Evolutionary conservation across 2,888 invertebrate genomes (phyloP).

Genomic region (Lepidochitona cinerea): DNA sequence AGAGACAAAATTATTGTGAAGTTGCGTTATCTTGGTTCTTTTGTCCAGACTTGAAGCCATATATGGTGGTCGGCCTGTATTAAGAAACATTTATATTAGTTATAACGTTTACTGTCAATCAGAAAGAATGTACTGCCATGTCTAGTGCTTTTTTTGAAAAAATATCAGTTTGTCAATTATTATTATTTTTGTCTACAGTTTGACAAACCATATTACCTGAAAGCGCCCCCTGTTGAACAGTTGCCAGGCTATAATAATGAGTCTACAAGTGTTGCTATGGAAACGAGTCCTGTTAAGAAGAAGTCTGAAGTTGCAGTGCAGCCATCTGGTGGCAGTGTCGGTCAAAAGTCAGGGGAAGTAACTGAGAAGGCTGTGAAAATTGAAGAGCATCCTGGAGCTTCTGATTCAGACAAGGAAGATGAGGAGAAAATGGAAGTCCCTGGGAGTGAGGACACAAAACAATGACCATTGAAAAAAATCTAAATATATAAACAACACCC

Average conservation of each 20-base stretch:
- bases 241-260: neutral
- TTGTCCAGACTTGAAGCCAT: too few species aligned
- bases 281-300: neutral
- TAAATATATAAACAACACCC: too few species aligned
- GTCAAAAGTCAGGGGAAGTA: neutral
- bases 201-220: constrained; percentile 4
- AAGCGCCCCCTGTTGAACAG: neutral
- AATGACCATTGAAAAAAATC: too few species aligned
- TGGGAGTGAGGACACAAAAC: too few species aligned
- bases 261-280: neutral
- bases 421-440: neutral
- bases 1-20: too few species aligned
- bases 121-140: too few species aligned
- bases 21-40: too few species aligned
- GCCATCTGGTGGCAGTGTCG: neutral
- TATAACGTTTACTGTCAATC: too few species aligned
- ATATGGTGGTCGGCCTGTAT: too few species aligned
- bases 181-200: neutral
- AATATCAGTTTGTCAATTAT: too few species aligned
- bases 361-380: neutral
- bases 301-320: neutral
- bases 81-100: too few species aligned
- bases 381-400: neutral
- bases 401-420: constrained; percentile 1
- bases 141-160: too few species aligned